Base-by-base conservation (phyloP, 1,140 invertebrate genomes). In the Acyrthosiphon pisum region DNA sequence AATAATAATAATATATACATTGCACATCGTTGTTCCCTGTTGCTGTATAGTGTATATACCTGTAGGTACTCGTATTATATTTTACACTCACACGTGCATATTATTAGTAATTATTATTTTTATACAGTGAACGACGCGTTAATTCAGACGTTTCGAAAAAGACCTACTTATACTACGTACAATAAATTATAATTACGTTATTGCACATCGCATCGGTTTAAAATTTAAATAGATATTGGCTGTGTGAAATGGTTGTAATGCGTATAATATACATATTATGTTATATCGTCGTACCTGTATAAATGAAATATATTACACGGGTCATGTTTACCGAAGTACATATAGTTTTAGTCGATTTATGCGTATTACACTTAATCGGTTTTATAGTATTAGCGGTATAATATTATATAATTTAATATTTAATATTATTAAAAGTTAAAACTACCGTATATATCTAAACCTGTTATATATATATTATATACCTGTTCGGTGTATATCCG, bases 181-280 rank as follows among this genome's bases (percentile, higher is more conserved):
- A 68, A 68, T 68, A 68, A 68, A n/a, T 68, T 68, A 68, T 68
- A 68, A 68, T 68, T 30, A 68, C 60, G 60, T 68, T 68, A 76
- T 76, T 76, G 60, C 60, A 35, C n/a, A 76, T 76, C 60, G 14
- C 60, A n/a, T 76, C 60, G 60, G 60, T 76, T 18, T 76, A 76
- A 76, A n/a, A 76, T 76, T 76, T 76, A 76, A 76, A 76, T 76
- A n/a, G 60, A 76, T 76, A 76, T 76, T 30, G 60, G 60, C 60
- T 14, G 60, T 76, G 60, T 76, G 30, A 76, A 76, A 76, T 6
- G 30, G 60, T 76, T 76, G 41, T 41, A 8, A n/a, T 30, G 60
- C n/a, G 60, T 76, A 60, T 11, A n/a, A n/a, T n/a, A n/a, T n/a
- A n/a, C n/a, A n/a, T n/a, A n/a, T n/a, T n/a, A 11, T 53, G 18